Percentiles rank a stretch among this genome's conserved stretches.
Conservation (phyloP, 2,797 vertebrate species). For the Cheirogaleus major region DNA sequence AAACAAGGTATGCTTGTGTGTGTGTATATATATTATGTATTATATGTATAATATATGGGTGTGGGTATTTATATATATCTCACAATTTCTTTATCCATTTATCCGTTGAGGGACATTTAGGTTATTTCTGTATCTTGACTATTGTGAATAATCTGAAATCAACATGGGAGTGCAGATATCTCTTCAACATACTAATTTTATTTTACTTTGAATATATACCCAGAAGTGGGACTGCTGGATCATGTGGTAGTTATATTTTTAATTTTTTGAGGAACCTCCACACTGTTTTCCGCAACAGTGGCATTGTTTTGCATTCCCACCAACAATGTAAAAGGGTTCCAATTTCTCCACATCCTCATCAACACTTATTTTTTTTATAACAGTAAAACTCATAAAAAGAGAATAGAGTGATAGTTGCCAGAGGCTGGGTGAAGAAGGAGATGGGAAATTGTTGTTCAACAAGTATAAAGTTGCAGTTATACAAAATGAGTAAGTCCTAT, state of each 20-base stretch:
- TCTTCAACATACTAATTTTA: not conserved
- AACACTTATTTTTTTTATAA: not conserved
- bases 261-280: not conserved
- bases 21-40: too few relatives aligned
- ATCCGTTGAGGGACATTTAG: not conserved
- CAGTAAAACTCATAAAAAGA: not conserved
- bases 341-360: not conserved
- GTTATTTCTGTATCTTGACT: not conserved
- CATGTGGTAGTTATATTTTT: not conserved
- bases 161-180: not conserved
- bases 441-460: not conserved
- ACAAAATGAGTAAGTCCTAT: not conserved
- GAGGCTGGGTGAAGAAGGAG: not conserved
- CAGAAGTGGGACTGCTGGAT: not conserved
- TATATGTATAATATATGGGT: too few relatives aligned
- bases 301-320: not conserved
- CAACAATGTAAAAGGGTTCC: not conserved
- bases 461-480: not conserved
- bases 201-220: not conserved
- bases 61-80: not conserved
- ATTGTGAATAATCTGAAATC: not conserved
- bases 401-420: not conserved
- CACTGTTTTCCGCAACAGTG: not conserved
- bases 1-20: not conserved
- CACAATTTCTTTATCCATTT: not conserved